Conservation (phyloP, 2,113 vertebrate species). For the Orthonyx spaldingii region DNA sequence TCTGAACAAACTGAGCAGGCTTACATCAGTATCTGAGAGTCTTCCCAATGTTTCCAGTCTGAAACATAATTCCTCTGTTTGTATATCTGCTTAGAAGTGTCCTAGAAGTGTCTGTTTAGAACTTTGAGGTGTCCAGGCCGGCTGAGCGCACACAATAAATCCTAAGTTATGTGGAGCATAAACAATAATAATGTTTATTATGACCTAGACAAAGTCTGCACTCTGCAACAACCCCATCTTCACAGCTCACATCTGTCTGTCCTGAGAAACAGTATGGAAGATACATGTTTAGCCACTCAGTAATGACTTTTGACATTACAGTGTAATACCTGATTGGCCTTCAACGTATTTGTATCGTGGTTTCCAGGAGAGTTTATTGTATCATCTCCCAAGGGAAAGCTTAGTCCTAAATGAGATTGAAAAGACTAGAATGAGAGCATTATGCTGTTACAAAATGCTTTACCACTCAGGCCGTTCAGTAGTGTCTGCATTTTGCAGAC, state of each 20-base stretch:
- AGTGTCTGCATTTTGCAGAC: background rate
- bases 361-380: background rate
- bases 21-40: background rate
- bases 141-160: background rate
- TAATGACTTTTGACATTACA: background rate
- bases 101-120: background rate
- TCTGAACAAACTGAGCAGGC: background rate
- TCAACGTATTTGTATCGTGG: background rate
- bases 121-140: background rate
- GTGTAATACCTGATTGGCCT: background rate
- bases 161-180: background rate
- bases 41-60: background rate
- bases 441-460: background rate
- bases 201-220: background rate
- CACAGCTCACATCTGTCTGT: background rate
- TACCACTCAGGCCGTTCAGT: background rate
- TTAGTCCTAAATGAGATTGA: background rate
- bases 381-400: constrained; percentile 9
- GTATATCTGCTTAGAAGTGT: background rate
- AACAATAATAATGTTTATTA: too few relatives aligned
- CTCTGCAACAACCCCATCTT: background rate
- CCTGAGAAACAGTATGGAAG: background rate
- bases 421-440: background rate
- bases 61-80: background rate
- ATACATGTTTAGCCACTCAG: background rate